Base-by-base conservation (phyloP, 2,888 invertebrate species). In the Agrenia bidenticulata region DNA sequence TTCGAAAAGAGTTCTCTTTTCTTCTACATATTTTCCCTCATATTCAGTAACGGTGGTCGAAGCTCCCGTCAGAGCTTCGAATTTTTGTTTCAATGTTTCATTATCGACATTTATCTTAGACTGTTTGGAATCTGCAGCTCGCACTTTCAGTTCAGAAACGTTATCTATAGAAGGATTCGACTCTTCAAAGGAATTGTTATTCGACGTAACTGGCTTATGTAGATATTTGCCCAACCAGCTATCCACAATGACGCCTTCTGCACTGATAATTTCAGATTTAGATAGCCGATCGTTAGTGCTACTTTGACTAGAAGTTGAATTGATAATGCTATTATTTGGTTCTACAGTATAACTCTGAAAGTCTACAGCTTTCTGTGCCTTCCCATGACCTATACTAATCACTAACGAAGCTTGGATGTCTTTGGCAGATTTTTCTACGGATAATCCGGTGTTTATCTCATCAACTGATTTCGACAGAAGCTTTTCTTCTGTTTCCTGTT, bases 141-240 rank as follows among this genome's bases (percentile, higher is more conserved):
- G n/a, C n/a, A n/a, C n/a, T n/a, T n/a, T n/a, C n/a, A n/a, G n/a
- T n/a, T n/a, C n/a, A n/a, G n/a, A n/a, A n/a, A n/a, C n/a, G n/a
- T n/a, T n/a, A n/a, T n/a, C n/a, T n/a, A n/a, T n/a, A n/a, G n/a
- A n/a, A n/a, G n/a, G n/a, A n/a, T n/a, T n/a, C n/a, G n/a, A n/a
- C n/a, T n/a, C 39, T 7, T 39, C 39, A 39, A 11, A 39, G 15
- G 39, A 39, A 39, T 39, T 15, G 15, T 15, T 39, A 39, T 15
- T 15, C 7, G 39, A 15, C 7, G 7, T 39, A 7, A 39, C 39
- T 39, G 39, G 39, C 9, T 39, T 39, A n/a, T 19, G 24, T 2
- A 60, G 13, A 24, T 64, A 64, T 13, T 62, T 55, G 17, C 55
- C 58, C 17, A 68, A 50, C 68, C 65, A 69, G 61, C 68, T 68